These are phyloP conservation scores for Pelobates cultripes DNA, from an alignment of 2,797 vertebrate genomes.

Conservation along the genomic window DNA sequence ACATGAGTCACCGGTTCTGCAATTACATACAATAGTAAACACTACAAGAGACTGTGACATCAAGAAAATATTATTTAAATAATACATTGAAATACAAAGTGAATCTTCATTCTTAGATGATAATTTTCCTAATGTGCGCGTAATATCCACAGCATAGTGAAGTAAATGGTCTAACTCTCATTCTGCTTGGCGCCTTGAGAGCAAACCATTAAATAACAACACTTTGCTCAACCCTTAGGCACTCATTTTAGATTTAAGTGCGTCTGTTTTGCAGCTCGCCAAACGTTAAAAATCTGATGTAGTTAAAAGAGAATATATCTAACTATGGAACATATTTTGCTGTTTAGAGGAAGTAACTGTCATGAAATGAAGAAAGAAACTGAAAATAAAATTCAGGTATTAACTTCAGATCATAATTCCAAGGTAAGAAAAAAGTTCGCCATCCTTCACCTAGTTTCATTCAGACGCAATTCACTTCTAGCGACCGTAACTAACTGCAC, in stretches of 20 bases:
- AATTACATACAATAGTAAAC: no score
- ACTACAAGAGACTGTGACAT: no score
- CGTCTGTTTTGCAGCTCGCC: not conserved
- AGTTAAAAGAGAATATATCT: slow-evolving; percentile 62
- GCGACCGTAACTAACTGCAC: slow-evolving; percentile 41
- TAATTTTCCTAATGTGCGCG: no score
- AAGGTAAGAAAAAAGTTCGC: slow-evolving; percentile 81
- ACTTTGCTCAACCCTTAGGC: not conserved
- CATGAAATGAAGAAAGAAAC: slow-evolving; percentile 98
- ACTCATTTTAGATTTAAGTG: not conserved
- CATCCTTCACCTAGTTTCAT: slow-evolving; percentile 40
- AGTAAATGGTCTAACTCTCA: no score
- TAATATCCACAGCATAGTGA: no score
- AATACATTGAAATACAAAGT: no score
- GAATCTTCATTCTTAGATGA: no score
- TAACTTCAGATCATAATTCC: slow-evolving; percentile 91
- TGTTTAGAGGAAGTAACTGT: slow-evolving; percentile 92
- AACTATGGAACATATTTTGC: slow-evolving; percentile 64
- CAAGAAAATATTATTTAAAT: no score
- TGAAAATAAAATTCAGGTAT: slow-evolving; percentile 91
- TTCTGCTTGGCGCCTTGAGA: no score
- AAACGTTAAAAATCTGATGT: not conserved
- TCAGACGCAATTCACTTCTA: slow-evolving; percentile 34
- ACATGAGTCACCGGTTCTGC: no score
- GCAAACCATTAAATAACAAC: not conserved